These are phyloP conservation scores for Neodiprion virginianus DNA, from an alignment of 1,140 invertebrate genomes.

Conservation along the genomic window DNA sequence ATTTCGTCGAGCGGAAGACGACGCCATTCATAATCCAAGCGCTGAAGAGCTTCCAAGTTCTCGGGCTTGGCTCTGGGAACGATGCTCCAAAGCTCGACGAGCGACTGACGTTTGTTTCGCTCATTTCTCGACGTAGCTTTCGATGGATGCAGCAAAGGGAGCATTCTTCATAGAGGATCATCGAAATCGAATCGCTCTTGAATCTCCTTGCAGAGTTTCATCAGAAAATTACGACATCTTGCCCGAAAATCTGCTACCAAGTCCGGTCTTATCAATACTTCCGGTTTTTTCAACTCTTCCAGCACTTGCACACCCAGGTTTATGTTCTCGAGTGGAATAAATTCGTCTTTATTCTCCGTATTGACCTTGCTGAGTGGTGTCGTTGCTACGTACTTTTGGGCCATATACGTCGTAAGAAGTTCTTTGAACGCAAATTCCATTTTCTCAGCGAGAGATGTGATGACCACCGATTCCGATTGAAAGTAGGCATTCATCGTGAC, in stretches of 20 bases:
- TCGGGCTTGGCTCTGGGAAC: conserved; percentile 22
- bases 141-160: conserved; percentile 19
- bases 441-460: conserved; percentile 25
- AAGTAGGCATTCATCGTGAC: conserved; percentile 22
- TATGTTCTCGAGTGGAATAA: conserved; percentile 19
- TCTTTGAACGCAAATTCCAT: conserved; percentile 21
- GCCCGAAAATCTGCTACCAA: conserved; percentile 25
- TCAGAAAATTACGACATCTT: conserved; percentile 23
- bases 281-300: conserved; percentile 20
- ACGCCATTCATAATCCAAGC: conserved; percentile 22
- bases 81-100: conserved; percentile 19
- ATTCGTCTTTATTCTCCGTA: conserved; percentile 22
- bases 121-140: conserved; percentile 19
- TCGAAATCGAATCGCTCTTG: conserved; percentile 25
- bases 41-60: conserved; percentile 17
- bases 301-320: conserved; percentile 25
- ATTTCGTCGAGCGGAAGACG: conserved; percentile 23
- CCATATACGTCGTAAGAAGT: conserved; percentile 24
- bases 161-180: conserved; percentile 9
- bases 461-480: conserved; percentile 19
- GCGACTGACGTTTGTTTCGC: conserved; percentile 22
- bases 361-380: conserved; percentile 15
- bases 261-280: conserved; percentile 24
- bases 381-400: conserved; percentile 15
- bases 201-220: conserved; percentile 19